Percentiles rank a stretch among this genome's conserved stretches.
Conservation (phyloP, 2,113 vertebrate species). For the Hemichromis elongatus region DNA sequence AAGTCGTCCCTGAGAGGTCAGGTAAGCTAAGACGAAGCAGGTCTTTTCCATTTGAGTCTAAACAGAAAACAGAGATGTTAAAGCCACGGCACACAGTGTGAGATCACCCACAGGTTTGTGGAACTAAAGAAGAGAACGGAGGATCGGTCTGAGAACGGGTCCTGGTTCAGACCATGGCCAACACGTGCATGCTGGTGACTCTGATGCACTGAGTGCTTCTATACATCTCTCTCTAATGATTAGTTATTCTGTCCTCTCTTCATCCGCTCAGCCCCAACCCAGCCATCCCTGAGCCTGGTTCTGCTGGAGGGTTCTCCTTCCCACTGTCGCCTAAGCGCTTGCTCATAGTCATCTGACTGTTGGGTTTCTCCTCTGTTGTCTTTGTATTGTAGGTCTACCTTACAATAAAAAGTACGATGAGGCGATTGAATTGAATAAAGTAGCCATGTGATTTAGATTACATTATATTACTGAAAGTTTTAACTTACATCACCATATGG, state of each 20-base stretch:
- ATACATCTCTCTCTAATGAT: too few species aligned
- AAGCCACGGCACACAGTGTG: background rate
- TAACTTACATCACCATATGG: background rate
- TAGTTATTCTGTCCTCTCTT: accelerated
- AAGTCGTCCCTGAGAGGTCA: conserved; percentile 85
- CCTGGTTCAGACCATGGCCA: background rate
- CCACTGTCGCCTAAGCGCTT: accelerated
- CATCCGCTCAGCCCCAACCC: background rate
- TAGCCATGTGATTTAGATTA: background rate
- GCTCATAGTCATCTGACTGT: background rate
- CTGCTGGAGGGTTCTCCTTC: accelerated
- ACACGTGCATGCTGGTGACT: too few species aligned
- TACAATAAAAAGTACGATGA: background rate
- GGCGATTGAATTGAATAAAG: accelerated
- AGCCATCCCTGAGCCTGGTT: background rate
- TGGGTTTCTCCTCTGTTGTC: background rate
- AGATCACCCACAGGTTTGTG: background rate
- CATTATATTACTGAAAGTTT: background rate
- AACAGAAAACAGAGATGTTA: background rate
- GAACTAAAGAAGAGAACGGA: accelerated
- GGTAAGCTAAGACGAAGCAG: conserved; percentile 76
- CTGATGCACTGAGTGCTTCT: too few species aligned
- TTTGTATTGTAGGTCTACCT: background rate
- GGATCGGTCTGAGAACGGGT: background rate
- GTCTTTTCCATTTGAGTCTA: conserved; percentile 84